A percentile compares a stretch with the other conserved stretches of the same genome.
Conservation (phyloP, 2,888 invertebrate species). For the Chaetogeoica ovagalla region DNA sequence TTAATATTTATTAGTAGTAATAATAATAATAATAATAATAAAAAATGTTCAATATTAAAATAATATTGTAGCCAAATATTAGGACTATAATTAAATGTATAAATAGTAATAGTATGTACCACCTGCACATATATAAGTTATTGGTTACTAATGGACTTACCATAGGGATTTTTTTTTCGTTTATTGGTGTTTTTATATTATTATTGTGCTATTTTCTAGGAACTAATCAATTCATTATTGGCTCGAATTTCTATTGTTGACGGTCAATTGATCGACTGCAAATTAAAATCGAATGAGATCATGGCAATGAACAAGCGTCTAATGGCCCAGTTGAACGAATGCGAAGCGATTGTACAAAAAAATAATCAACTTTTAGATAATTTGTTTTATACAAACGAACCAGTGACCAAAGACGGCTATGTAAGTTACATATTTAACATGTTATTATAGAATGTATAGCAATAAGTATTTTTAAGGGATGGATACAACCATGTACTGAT, state of each 20-base stretch:
- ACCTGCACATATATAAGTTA: background rate
- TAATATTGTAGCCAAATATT: background rate
- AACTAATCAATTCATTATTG: slow-evolving; percentile 35
- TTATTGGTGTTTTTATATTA: background rate
- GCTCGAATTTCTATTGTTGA: slow-evolving; percentile 18
- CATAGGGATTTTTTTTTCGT: too few species aligned
- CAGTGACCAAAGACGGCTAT: slow-evolving; percentile 43
- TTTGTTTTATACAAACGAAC: slow-evolving; percentile 41
- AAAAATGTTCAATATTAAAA: background rate
- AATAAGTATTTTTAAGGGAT: slow-evolving; percentile 20
- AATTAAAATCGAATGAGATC: slow-evolving; percentile 21
- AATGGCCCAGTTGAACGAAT: slow-evolving; percentile 7
- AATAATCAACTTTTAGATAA: slow-evolving; percentile 21
- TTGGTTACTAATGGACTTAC: background rate
- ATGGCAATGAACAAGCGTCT: slow-evolving; percentile 28
- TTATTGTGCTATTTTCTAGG: slow-evolving; percentile 23
- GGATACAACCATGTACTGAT: slow-evolving; percentile 36
- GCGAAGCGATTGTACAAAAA: background rate
- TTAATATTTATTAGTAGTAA: background rate
- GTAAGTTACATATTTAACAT: slow-evolving; percentile 15
- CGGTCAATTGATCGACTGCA: slow-evolving; percentile 1
- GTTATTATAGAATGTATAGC: background rate
- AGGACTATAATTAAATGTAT: background rate
- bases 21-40: background rate
- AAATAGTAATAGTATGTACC: too few species aligned